Evolutionary conservation across 53 echinoderm and acorn worm genomes (phyloP).

Genomic region (Paracentrotus lividus): DNA sequence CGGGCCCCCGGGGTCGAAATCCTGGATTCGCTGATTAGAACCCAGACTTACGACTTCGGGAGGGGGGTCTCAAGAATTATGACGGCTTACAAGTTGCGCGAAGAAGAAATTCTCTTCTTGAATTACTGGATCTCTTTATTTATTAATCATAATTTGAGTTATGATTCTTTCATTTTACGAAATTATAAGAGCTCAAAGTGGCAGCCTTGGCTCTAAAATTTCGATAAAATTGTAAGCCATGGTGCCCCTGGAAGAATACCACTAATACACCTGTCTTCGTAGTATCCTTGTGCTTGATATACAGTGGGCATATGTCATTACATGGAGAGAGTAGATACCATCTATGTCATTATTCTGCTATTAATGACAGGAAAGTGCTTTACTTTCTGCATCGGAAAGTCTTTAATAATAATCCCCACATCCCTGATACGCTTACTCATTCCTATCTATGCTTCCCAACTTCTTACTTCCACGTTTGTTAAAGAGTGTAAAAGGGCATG

Average conservation of each 20-base stretch:
- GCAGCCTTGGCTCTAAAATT: too few species aligned
- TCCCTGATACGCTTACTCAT: conserved; percentile 8
- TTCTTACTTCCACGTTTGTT: background rate
- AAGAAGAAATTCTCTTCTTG: too few species aligned
- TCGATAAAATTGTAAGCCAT: background rate
- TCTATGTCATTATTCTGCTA: background rate
- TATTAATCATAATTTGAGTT: too few species aligned
- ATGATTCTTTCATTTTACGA: too few species aligned
- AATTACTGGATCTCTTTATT: too few species aligned
- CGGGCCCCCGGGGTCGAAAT: too few species aligned
- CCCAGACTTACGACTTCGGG: too few species aligned
- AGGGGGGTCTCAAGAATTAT: too few species aligned
- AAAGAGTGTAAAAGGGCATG: too few species aligned
- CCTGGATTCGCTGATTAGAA: too few species aligned
- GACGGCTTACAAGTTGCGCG: too few species aligned
- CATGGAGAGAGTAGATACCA: background rate
- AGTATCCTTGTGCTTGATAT: background rate
- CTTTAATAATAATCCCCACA: background rate
- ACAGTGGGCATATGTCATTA: background rate
- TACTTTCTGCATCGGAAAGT: background rate
- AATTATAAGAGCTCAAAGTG: too few species aligned
- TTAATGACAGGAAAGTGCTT: background rate
- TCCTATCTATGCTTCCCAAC: conserved; percentile 1
- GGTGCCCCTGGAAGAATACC: background rate
- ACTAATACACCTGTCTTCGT: background rate